Evolutionary conservation across 2,797 vertebrate genomes (phyloP), one percentile per base, ranked within the genome.

Genomic region (Coreius guichenoti): DNA sequence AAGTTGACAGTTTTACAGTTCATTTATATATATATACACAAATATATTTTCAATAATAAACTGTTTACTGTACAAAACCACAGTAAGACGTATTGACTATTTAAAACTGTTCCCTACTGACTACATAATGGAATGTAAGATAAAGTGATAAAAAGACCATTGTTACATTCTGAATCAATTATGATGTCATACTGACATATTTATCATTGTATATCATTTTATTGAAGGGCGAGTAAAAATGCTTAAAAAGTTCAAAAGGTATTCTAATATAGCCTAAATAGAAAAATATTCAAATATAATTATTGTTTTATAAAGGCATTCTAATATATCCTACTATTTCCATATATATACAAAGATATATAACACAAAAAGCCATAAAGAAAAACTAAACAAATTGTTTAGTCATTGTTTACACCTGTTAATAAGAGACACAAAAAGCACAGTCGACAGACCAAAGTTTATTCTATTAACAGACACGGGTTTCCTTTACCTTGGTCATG

Each of bases 401-500:
- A 33, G 29, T 54, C 29, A 33, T 16, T n/a, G 74, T 56, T 39
- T 58, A 26, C 11, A 58, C 36, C 23, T 39, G n/a, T 36, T 16
- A 13, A 70, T 16, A 16, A 17, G 67, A 45, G 5, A 63, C 26
- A 51, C 14, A 29, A 8, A 49, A 68, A n/a, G 19, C 63, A n/a
- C 13, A 1, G 19, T 49, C 9, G 16, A 58, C 23, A 19, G 58
- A 79, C 23, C 8, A 43, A 21, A 69, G 5, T 39, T 21, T 86
- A 77, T 43, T 23, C 74, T 21, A 74, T 58, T 47, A 77, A 84
- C 39, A 82, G 49, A 68, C 45, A 82, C 65, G 70, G 16, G 31
- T 77, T 86, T 83, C 61, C 92, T 96, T 92, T 95, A 98, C 98
- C 97, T 98, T 97, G 0, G 96, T 98, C 98, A 98, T 99, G 91